A percentile compares a stretch with the other conserved stretches of the same genome.
These are phyloP conservation scores for Beroe ovata DNA, from an alignment of 37 sponge, comb jelly and placozoan species.

Conservation along the genomic window DNA sequence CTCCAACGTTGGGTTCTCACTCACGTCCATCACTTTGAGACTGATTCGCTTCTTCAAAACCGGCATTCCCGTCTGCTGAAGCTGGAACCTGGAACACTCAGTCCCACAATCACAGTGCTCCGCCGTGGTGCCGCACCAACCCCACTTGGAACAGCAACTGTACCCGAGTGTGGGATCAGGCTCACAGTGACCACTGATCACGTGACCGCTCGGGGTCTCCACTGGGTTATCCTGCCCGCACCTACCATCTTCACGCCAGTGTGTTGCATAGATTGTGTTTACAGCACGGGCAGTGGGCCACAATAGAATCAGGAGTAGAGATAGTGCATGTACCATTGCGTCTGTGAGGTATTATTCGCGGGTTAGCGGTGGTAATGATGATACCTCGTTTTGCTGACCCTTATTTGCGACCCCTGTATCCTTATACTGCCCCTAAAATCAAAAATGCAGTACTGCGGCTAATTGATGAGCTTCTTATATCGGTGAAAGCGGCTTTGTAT, in stretches of 20 bases:
- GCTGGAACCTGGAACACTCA: background rate
- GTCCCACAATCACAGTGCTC: background rate
- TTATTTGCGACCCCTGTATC: no score
- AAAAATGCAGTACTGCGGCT: no score
- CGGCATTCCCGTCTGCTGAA: background rate
- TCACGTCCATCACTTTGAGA: background rate
- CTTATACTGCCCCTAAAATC: no score
- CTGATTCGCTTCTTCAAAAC: background rate
- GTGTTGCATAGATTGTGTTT: background rate
- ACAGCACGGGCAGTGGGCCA: no score
- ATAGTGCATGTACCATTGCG: no score
- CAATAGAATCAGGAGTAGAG: no score
- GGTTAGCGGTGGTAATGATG: no score
- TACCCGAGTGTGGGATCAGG: background rate
- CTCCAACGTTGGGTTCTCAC: background rate
- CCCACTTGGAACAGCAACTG: constrained; percentile 28
- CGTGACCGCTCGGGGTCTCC: background rate
- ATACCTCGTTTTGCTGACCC: no score
- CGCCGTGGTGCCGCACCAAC: constrained; percentile 13
- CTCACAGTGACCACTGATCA: background rate
- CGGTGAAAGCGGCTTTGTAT: no score
- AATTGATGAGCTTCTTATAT: no score
- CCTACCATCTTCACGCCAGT: background rate
- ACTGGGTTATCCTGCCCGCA: background rate
- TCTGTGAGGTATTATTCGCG: no score